Evolutionary conservation across 2,888 invertebrate genomes (phyloP).

Genomic region (Drosophila austrosaltans): DNA sequence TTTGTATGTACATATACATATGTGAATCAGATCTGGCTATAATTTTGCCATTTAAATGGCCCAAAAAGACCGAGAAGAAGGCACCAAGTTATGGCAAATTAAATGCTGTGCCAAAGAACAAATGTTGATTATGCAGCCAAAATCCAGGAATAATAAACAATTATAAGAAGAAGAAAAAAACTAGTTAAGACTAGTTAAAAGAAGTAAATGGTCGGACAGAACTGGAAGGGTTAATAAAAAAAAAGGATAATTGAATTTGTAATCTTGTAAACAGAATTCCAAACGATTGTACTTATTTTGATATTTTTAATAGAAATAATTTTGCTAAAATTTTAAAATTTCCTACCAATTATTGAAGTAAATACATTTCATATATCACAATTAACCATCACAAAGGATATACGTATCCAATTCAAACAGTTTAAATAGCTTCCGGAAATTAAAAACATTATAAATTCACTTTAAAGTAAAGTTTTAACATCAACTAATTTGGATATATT

Average conservation of each 20-base stretch:
- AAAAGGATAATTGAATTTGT: neutral
- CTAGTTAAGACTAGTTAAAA: conserved; percentile 18
- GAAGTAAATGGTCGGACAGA: neutral
- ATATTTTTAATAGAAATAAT: too few relatives aligned
- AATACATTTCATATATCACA: too few relatives aligned
- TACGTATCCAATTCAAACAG: too few relatives aligned
- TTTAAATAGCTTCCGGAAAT: too few relatives aligned
- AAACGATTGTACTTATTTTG: neutral
- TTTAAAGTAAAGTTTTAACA: too few relatives aligned
- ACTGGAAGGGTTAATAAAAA: too few relatives aligned
- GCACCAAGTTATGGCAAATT: conserved; percentile 40
- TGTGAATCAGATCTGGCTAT: conserved; percentile 24
- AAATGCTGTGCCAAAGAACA: conserved; percentile 23
- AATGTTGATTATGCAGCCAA: conserved; percentile 8
- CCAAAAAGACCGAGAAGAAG: conserved; percentile 21
- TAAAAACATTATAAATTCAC: too few relatives aligned
- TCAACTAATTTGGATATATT: too few relatives aligned
- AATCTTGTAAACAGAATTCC: neutral
- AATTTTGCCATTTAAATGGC: conserved; percentile 42
- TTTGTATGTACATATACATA: neutral
- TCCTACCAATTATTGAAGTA: too few relatives aligned
- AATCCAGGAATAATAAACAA: neutral
- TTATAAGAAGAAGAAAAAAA: conserved; percentile 20
- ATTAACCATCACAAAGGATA: too few relatives aligned
- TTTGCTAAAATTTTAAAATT: too few relatives aligned